Evolutionary conservation across 2,113 vertebrate species (phyloP), one percentile per base, ranked within the genome.

Genomic region (Lepisosteus osseus): DNA sequence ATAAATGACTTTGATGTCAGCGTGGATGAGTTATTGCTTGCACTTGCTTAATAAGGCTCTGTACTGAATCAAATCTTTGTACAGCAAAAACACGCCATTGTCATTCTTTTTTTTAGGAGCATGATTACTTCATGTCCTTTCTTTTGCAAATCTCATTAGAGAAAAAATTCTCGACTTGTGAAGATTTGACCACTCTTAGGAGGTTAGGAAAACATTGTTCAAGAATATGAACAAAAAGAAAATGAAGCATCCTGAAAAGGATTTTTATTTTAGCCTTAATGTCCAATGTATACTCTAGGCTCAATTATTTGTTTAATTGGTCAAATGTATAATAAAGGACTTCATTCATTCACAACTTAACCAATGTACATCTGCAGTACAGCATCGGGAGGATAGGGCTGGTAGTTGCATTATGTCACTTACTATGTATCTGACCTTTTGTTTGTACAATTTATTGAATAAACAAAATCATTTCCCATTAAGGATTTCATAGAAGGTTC

Each of bases 21-120:
- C 82, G 76, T 73, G 75, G 82, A 65, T 80, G 71, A 86, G 79
- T 74, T 85, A 86, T 84, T 70, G 76, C 74, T 82, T 82, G 76
- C 85, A 81, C 85, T 80, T 78, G 71, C 77, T 78, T 84, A 84
- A 81, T 80, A 77, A 79, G 70, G 61, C 51, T 81, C 85, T 81
- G 85, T 84, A 82, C 80, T 86, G 85, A 86, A 86, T 86, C 79
- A 82, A 85, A 78, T 82, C 82, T 80, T 85, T 51, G 83, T 86
- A 74, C 79, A 79, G 65, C 61, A 81, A 74, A 85, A 77, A 86
- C 77, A 86, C 76, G 66, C 79, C 11, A 59, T 59, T 59, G 57
- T 59, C 3, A 13, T 59, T n/a, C 57, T 86, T 80, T 80, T 80
- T 82, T 81, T 68, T 81, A 80, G 80, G 64, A 82, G 78, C 76